A percentile compares a stretch with the other conserved stretches of the same genome.
These are phyloP conservation scores for Geopemphigus sp. DNA, from an alignment of 1,140 invertebrate species.

Conservation along the genomic window DNA sequence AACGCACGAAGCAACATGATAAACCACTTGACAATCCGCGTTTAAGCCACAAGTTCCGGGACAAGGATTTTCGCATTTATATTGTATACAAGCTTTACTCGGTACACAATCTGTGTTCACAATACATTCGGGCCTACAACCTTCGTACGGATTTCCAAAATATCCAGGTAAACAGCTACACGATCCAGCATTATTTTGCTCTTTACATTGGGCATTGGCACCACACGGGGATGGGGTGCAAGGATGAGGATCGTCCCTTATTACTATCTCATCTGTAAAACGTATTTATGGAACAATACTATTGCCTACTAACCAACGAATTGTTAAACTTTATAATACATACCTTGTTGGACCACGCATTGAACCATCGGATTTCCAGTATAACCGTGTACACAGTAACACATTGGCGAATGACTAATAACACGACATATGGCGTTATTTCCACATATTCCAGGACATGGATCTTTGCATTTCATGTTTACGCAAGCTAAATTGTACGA, in stretches of 20 bases:
- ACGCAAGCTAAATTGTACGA: conserved; percentile 58
- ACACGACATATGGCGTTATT: conserved; percentile 60
- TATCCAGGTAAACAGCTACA: conserved; percentile 68
- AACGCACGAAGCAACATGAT: conserved; percentile 70
- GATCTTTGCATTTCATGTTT: conserved; percentile 59
- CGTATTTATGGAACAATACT: background rate
- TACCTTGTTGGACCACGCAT: conserved; percentile 54
- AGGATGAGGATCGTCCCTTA: conserved; percentile 55
- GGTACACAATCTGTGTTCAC: conserved; percentile 71
- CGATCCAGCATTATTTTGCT: conserved; percentile 64
- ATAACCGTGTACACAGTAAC: conserved; percentile 58
- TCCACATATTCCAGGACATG: conserved; percentile 61
- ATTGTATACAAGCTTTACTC: conserved; percentile 70
- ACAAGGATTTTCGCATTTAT: conserved; percentile 74
- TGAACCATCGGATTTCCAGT: conserved; percentile 59
- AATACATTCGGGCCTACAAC: conserved; percentile 71
- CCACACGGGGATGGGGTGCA: conserved; percentile 70
- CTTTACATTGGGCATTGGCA: conserved; percentile 66
- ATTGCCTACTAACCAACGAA: background rate
- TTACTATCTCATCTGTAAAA: conserved; percentile 48
- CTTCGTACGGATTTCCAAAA: conserved; percentile 69
- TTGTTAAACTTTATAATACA: background rate
- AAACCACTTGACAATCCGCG: conserved; percentile 72
- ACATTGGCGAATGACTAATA: conserved; percentile 58
- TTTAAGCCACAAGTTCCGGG: conserved; percentile 72